phyloP scores from a whole-genome alignment of 1,140 invertebrate genomes.

The Conus betulinus region DNA sequence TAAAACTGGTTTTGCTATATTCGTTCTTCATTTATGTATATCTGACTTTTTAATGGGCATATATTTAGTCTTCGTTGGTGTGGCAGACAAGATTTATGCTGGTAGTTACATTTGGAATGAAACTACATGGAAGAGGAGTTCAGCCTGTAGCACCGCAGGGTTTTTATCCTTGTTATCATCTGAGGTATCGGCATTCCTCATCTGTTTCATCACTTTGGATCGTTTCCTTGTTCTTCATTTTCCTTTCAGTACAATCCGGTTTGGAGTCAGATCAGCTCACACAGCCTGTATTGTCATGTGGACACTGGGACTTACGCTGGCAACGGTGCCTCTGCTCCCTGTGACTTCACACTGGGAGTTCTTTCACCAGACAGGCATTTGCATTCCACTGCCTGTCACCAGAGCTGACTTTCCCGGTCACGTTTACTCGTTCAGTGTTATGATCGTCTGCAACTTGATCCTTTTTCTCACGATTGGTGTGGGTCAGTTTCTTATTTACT shows the following conservation, averaged over 20 bases:
- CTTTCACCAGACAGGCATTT: slow-evolving; percentile 12
- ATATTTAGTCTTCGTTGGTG: background rate
- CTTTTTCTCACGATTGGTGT: background rate
- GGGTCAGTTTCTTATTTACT: slow-evolving; percentile 2
- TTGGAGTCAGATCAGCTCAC: background rate
- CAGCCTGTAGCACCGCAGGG: background rate
- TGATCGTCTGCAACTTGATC: background rate
- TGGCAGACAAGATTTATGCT: background rate
- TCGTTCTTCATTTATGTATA: background rate
- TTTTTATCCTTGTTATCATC: background rate
- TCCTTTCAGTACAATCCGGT: background rate
- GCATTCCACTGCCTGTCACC: background rate
- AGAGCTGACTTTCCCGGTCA: background rate
- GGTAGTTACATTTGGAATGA: background rate
- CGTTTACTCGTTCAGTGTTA: background rate
- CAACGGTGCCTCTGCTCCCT: background rate
- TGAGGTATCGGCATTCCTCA: background rate
- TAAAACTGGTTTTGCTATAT: background rate
- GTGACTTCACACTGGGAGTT: slow-evolving; percentile 20
- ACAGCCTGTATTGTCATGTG: background rate
- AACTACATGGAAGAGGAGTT: background rate
- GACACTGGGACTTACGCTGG: background rate
- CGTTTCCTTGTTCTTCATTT: background rate
- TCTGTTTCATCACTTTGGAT: background rate
- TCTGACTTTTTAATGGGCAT: background rate